A percentile compares a stretch with the other conserved stretches of the same genome.
phyloP scores from a whole-genome alignment of 35 echinoderm and acorn worm species.

The Acanthaster planci region DNA sequence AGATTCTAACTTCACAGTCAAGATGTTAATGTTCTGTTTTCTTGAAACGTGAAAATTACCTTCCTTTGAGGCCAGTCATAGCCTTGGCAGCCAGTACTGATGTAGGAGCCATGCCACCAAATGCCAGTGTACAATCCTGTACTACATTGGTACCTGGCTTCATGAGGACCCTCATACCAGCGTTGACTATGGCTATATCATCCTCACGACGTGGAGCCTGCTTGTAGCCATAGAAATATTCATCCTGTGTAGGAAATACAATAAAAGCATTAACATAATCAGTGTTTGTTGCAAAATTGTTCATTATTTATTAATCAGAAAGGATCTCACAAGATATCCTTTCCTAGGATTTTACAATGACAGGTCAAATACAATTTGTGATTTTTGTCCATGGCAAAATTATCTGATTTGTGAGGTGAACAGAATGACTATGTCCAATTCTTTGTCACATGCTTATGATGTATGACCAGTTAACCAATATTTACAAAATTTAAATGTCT shows the following conservation, averaged over 20 bases:
- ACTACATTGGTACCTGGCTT: slow-evolving; percentile 45
- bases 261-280: too few species aligned
- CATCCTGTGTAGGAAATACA: slow-evolving; percentile 46
- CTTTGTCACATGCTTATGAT: too few species aligned
- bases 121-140: slow-evolving; percentile 49
- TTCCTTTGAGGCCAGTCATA: slow-evolving; percentile 53
- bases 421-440: too few species aligned
- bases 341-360: too few species aligned
- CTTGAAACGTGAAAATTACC: slow-evolving; percentile 40
- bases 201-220: slow-evolving; percentile 84
- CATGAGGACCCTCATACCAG: slow-evolving; percentile 75
- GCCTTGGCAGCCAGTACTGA: slow-evolving; percentile 56
- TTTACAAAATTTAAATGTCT: too few species aligned
- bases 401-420: too few species aligned
- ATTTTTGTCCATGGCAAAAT: too few species aligned
- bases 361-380: too few species aligned
- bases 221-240: slow-evolving; percentile 85
- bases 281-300: too few species aligned
- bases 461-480: too few species aligned
- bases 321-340: too few species aligned
- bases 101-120: slow-evolving; percentile 82
- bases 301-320: too few species aligned
- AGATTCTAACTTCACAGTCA: not conserved
- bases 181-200: slow-evolving; percentile 83
- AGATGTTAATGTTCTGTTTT: not conserved